Percentiles rank a stretch among this genome's conserved stretches.
Conservation (phyloP, 1,140 invertebrate species). For the Leptinotarsa defecta region DNA sequence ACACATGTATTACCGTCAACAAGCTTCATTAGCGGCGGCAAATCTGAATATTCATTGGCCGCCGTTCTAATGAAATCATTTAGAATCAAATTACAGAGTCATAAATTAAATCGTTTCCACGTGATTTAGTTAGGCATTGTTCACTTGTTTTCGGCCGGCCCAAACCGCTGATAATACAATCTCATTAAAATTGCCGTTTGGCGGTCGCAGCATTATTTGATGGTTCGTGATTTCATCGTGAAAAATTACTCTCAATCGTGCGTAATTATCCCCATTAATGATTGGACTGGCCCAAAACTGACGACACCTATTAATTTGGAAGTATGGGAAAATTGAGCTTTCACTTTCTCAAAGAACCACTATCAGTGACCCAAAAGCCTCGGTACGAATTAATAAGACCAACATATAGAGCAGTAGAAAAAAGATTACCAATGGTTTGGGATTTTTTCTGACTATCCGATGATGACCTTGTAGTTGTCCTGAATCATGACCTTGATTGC, state of each 20-base stretch:
- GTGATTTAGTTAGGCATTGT: conserved; percentile 18
- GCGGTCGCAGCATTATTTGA: background rate
- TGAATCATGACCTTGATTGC: too few relatives aligned
- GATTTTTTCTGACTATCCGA: too few relatives aligned
- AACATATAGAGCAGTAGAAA: too few relatives aligned
- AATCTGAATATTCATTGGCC: background rate
- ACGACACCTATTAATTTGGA: too few relatives aligned
- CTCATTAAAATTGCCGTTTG: conserved; percentile 17
- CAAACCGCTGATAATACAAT: conserved; percentile 14
- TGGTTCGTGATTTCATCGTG: background rate
- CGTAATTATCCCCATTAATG: too few relatives aligned
- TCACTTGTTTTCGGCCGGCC: conserved; percentile 10
- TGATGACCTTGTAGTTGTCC: too few relatives aligned
- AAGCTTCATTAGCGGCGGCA: background rate
- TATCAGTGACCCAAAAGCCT: too few relatives aligned
- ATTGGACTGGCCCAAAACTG: too few relatives aligned
- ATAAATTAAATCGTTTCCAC: conserved; percentile 20
- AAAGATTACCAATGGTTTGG: too few relatives aligned
- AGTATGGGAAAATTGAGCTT: too few relatives aligned
- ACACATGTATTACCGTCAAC: background rate
- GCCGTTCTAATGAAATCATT: conserved; percentile 1
- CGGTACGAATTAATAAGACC: too few relatives aligned
- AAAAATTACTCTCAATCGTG: background rate
- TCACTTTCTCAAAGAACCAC: too few relatives aligned
- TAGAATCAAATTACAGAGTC: conserved; percentile 10